Evolutionary conservation across 2,797 vertebrate species (phyloP).

Genomic region (Pogonophryne albipinna): DNA sequence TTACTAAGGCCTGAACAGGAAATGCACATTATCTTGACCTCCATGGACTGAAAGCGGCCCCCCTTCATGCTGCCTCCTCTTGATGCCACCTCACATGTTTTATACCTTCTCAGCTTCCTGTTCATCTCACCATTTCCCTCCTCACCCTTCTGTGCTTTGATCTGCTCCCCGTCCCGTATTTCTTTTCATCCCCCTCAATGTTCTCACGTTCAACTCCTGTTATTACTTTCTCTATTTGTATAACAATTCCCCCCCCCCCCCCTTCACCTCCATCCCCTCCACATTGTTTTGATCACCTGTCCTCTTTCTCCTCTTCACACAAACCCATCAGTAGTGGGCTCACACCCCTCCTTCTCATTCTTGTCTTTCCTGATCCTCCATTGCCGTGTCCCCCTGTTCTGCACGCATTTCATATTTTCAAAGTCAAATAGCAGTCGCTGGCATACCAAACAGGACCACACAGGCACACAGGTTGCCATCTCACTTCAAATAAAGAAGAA

Average conservation of each 20-base stretch:
- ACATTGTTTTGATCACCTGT: slow-evolving; percentile 29
- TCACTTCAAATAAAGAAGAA: slow-evolving; percentile 49
- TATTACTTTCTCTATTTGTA: slow-evolving; percentile 80
- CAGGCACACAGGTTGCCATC: slow-evolving; percentile 31
- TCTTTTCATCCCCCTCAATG: slow-evolving; percentile 63
- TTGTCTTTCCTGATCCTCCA: slow-evolving; percentile 6
- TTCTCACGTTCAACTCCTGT: slow-evolving; percentile 59
- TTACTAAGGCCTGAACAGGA: slow-evolving; percentile 20
- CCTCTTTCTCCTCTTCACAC: slow-evolving; percentile 41
- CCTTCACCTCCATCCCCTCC: slow-evolving; percentile 43
- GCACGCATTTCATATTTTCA: slow-evolving; percentile 59
- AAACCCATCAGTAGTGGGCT: slow-evolving; percentile 38
- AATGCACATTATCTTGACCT: slow-evolving; percentile 25
- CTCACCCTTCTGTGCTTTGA: slow-evolving; percentile 66
- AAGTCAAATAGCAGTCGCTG: slow-evolving; percentile 65
- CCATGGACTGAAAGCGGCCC: not conserved
- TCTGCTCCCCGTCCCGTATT: slow-evolving; percentile 55
- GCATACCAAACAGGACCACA: slow-evolving; percentile 38
- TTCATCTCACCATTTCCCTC: slow-evolving; percentile 70
- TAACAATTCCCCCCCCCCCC: slow-evolving; percentile 46
- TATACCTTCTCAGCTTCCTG: slow-evolving; percentile 40
- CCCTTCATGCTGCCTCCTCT: slow-evolving; percentile 4
- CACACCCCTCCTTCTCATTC: slow-evolving; percentile 32
- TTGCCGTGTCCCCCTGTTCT: slow-evolving; percentile 8
- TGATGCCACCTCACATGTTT: slow-evolving; percentile 16